Evolutionary conservation across 2,797 vertebrate species (phyloP).

Genomic region (Champsocephalus esox): DNA sequence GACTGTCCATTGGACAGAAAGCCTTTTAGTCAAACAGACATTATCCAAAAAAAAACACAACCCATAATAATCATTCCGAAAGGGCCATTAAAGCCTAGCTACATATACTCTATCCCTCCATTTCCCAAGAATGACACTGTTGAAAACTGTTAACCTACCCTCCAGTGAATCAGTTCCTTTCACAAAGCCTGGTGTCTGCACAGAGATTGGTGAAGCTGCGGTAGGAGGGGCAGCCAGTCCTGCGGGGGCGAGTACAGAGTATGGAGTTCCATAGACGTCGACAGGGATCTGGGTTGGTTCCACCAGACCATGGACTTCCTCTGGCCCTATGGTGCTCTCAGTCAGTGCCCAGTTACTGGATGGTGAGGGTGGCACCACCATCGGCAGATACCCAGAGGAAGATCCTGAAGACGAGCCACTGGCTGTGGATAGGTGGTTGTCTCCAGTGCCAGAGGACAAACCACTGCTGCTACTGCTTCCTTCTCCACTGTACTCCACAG

Average conservation of each 20-base stretch:
- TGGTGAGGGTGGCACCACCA: constrained; percentile 65
- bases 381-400: constrained; percentile 67
- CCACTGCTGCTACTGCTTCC: constrained; percentile 68
- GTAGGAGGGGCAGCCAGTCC: constrained; percentile 57
- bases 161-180: constrained; percentile 44
- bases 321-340: constrained; percentile 59
- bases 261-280: constrained; percentile 24
- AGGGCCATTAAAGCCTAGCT: too few relatives aligned
- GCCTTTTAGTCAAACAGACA: too few relatives aligned
- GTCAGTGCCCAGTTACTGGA: constrained; percentile 71
- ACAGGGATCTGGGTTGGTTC: constrained; percentile 70
- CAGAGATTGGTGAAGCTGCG: constrained; percentile 40
- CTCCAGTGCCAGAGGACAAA: constrained; percentile 64
- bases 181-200: constrained; percentile 40
- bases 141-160: constrained; percentile 76
- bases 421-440: constrained; percentile 56
- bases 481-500: constrained; percentile 76
- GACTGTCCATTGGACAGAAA: too few relatives aligned
- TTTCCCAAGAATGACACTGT: not conserved
- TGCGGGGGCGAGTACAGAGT: constrained; percentile 41
- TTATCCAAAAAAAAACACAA: too few relatives aligned
- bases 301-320: constrained; percentile 64
- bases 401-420: constrained; percentile 71
- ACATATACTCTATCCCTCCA: not conserved
- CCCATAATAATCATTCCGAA: too few relatives aligned